Base-by-base conservation (phyloP, 2,888 invertebrate species). In the Muschampia plurimacula region DNA sequence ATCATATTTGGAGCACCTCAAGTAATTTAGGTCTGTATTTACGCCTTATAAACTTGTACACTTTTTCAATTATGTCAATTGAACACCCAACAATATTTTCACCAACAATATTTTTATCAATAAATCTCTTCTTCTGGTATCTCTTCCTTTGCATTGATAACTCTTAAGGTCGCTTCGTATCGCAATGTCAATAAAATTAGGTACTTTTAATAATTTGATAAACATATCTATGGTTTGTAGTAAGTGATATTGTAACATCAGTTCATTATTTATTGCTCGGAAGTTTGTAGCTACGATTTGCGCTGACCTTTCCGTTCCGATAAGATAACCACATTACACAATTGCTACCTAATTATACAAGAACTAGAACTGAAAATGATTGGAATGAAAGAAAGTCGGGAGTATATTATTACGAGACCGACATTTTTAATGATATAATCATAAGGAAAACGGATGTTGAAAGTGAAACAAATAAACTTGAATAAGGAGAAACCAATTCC, bases 271-370 rank as follows among this genome's bases (percentile, higher is more conserved):
- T 79, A 82, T 79, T 77, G 86, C 87, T 90, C 84, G 90, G 90
- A 91, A 89, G 88, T 83, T 80, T 84, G 86, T 86, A 86, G 85
- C 82, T 82, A 81, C 78, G 84, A 86, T 88, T 87, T 82, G 84
- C 82, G 82, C 80, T 88, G 91, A 91, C 91, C 92, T 92, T 91
- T 91, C 90, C 90, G 90, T 88, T 89, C 74, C 57, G 92, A 92
- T 92, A 90, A 92, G 91, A 91, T 91, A 92, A 77, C 74, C 64
- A 74, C 76, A 80, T 87, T 87, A 89, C 87, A 84, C 87, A 89
- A 88, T 72, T 67, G 72, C 59, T 75, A 75, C 76, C 77, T 71
- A 79, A 77, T 76, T 79, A 75, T 70, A 65, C 68, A 74, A 72
- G 52, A 72, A 73, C 55, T 73, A 67, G 52, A 72, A 74, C 55